phyloP scores from a whole-genome alignment of 2,888 invertebrate species.

The Caenorhabditis doughertyi region DNA sequence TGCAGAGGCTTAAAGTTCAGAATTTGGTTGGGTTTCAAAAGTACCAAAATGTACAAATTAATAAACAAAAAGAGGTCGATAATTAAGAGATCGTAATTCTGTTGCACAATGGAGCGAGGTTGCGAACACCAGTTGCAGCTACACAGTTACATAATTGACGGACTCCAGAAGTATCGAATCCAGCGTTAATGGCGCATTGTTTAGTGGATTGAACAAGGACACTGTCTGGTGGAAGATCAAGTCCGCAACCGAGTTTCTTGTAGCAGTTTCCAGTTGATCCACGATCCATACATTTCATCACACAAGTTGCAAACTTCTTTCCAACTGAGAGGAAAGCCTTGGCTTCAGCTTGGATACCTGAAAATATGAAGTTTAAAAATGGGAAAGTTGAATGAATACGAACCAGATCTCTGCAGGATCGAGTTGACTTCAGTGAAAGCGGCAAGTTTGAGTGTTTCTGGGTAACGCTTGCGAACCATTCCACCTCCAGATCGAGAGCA shows the following conservation, averaged over 20 bases:
- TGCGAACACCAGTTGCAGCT: conserved; percentile 63
- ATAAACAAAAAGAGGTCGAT: conserved; percentile 9
- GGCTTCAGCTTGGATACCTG: conserved; percentile 75
- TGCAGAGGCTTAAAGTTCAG: conserved; percentile 27
- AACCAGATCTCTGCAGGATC: conserved; percentile 74
- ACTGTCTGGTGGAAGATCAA: conserved; percentile 79
- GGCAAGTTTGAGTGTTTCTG: conserved; percentile 81
- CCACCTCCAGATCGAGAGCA: conserved; percentile 74
- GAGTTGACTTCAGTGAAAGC: conserved; percentile 78
- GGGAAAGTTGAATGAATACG: no score
- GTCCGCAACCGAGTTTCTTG: conserved; percentile 75
- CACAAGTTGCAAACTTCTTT: conserved; percentile 80
- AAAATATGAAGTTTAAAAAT: no score
- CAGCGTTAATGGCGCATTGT: conserved; percentile 77
- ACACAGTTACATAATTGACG: conserved; percentile 78
- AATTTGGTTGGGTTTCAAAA: neutral
- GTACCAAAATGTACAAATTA: conserved; percentile 38
- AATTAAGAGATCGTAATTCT: conserved; percentile 64
- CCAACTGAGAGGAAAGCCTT: conserved; percentile 76
- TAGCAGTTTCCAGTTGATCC: conserved; percentile 69
- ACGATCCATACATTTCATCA: conserved; percentile 79
- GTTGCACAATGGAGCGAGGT: conserved; percentile 64
- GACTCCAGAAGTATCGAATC: conserved; percentile 77
- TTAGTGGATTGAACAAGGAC: conserved; percentile 79
- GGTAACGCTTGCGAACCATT: conserved; percentile 80